Percentiles rank a stretch among this genome's conserved stretches.
These are phyloP conservation scores for Abramis brama DNA, from an alignment of 2,113 vertebrate genomes.

Conservation along the genomic window DNA sequence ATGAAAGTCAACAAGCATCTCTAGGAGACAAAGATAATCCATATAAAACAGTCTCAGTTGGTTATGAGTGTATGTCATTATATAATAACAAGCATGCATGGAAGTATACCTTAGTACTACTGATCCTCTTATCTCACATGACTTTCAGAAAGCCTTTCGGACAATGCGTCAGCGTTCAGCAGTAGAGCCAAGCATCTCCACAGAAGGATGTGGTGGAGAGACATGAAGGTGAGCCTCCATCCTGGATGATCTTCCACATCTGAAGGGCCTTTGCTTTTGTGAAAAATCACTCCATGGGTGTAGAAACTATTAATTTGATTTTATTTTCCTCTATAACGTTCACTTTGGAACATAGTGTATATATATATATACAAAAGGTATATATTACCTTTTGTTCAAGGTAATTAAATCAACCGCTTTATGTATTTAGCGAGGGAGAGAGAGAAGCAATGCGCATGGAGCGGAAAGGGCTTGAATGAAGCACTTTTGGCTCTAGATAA, in stretches of 20 bases:
- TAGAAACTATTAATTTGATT: neutral
- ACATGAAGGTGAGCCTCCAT: conserved; percentile 85
- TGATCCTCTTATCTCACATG: conserved; percentile 46
- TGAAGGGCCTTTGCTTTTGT: neutral
- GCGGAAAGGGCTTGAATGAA: no score
- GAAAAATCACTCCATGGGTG: neutral
- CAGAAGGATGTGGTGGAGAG: conserved; percentile 97
- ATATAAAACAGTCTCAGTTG: conserved; percentile 42
- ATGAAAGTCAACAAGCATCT: conserved; percentile 60
- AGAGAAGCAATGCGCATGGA: no score
- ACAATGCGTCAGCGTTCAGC: conserved; percentile 97
- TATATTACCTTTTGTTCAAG: no score
- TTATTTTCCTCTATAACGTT: no score
- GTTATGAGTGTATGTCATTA: neutral
- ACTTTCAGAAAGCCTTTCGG: conserved; percentile 90
- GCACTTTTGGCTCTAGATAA: no score
- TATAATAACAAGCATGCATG: neutral
- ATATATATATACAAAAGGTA: no score
- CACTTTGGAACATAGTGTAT: no score
- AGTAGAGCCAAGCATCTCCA: conserved; percentile 97
- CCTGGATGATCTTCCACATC: no score
- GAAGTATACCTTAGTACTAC: conserved; percentile 21
- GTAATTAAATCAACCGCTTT: no score
- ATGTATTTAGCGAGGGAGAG: no score
- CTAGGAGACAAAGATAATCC: conserved; percentile 48